Base-by-base conservation (phyloP, 2,888 invertebrate genomes). In the Cenopis cana region DNA sequence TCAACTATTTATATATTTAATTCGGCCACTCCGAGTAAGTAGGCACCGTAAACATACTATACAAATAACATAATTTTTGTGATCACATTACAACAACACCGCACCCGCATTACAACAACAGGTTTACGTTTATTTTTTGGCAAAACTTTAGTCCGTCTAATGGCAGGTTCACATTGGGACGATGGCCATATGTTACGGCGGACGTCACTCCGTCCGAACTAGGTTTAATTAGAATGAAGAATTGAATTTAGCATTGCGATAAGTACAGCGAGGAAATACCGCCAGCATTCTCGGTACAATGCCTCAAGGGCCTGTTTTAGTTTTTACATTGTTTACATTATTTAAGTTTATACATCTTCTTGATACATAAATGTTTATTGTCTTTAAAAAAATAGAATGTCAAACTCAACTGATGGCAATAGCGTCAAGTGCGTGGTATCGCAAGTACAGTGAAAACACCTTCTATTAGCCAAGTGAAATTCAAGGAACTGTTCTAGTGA, bases 1-100 rank as follows among this genome's bases (percentile, higher is more conserved):
- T 49, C 36, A 57, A 67, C 57, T 36, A 57, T 33, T 54, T 29
- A 60, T 60, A 60, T 24, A 64, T 64, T 54, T 29, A 9, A 61
- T 55, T 62, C 69, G 52, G 54, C 56, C 62, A 12, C 50, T 29
- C 57, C 57, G 41, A 65, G 41, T 64, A 4, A 56, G n/a, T 59
- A 69, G 69, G 64, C 69, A 69, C 69, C 38, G 52, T 65, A 52
- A 69, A 69, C 64, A 50, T 69, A 69, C 52, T 54, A 64, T 64
- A 64, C 52, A 54, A 38, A 54, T 38, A 64, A 64, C 52, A n/a
- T 64, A 62, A 62, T 64, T 61, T 56, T 50, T 64, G 38, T 64
- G 64, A 64, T 64, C 64, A 52, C 64, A 54, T 38, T 54, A 24
- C n/a, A 20, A 52, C 36, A 62, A n/a, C n/a, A n/a, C n/a, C n/a